These are phyloP conservation scores for Siphlonurus alternatus DNA, from an alignment of 2,888 invertebrate species.

Conservation along the genomic window DNA sequence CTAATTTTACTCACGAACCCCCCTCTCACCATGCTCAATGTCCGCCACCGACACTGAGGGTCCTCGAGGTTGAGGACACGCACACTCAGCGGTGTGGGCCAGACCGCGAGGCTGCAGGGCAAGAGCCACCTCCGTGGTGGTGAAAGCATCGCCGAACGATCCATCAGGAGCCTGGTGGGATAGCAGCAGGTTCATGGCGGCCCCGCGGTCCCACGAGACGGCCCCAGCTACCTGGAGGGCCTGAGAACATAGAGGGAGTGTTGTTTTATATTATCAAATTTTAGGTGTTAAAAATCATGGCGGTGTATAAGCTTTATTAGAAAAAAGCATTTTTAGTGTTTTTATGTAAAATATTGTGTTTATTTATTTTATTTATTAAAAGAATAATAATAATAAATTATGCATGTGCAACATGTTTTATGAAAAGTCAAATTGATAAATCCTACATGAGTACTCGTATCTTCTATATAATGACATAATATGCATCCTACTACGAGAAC, in stretches of 20 bases:
- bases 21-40: constrained; percentile 14
- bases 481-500: too few relatives aligned
- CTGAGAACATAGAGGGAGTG: constrained; percentile 22
- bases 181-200: constrained; percentile 57
- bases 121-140: constrained; percentile 64
- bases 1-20: too few relatives aligned
- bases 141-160: constrained; percentile 56
- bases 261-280: neutral
- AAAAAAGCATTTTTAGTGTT: too few relatives aligned
- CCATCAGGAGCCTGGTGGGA: constrained; percentile 58
- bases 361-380: too few relatives aligned
- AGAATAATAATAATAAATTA: too few relatives aligned
- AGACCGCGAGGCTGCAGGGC: constrained; percentile 31
- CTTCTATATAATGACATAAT: too few relatives aligned
- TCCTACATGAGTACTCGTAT: too few relatives aligned
- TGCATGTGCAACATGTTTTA: too few relatives aligned
- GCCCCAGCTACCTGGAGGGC: constrained; percentile 52
- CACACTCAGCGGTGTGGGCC: neutral
- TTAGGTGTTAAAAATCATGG: too few relatives aligned
- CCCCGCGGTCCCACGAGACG: constrained; percentile 52
- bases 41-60: constrained; percentile 16
- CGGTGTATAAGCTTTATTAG: too few relatives aligned
- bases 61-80: neutral
- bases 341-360: too few relatives aligned
- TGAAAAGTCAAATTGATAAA: too few relatives aligned